phyloP scores from a whole-genome alignment of 2,113 vertebrate species.

The Hassar affinis region DNA sequence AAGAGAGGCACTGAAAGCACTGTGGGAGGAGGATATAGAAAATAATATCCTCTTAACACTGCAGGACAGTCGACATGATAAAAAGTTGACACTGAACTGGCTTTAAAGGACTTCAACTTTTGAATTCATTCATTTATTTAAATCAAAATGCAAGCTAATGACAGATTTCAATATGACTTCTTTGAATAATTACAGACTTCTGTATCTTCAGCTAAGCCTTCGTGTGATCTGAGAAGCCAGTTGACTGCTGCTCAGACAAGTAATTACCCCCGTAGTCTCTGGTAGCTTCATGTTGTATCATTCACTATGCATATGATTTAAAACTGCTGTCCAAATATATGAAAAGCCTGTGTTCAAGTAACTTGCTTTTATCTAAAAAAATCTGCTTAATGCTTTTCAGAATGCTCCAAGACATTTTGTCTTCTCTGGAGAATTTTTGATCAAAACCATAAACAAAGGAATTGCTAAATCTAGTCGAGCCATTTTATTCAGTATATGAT shows the following conservation, averaged over 20 bases:
- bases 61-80: constrained; percentile 20
- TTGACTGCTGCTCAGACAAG: constrained; percentile 48
- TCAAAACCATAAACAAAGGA: constrained; percentile 28
- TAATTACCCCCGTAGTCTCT: constrained; percentile 47
- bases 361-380: constrained; percentile 18
- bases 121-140: constrained; percentile 22
- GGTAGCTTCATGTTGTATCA: constrained; percentile 35
- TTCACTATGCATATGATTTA: constrained; percentile 32
- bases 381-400: constrained; percentile 21
- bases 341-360: constrained; percentile 14
- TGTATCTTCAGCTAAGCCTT: constrained; percentile 18
- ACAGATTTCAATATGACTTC: constrained; percentile 12
- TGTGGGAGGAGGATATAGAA: constrained; percentile 5
- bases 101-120: not conserved
- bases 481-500: constrained; percentile 7
- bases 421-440: constrained; percentile 15
- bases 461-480: not conserved
- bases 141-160: constrained; percentile 26
- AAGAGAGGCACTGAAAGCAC: not conserved
- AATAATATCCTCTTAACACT: constrained; percentile 15
- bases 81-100: constrained; percentile 19
- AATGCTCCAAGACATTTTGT: constrained; percentile 1
- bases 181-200: constrained; percentile 35
- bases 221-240: constrained; percentile 39
- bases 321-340: constrained; percentile 23